Conservation (phyloP, 2,113 vertebrate genomes). For the Danionella cerebrum region DNA sequence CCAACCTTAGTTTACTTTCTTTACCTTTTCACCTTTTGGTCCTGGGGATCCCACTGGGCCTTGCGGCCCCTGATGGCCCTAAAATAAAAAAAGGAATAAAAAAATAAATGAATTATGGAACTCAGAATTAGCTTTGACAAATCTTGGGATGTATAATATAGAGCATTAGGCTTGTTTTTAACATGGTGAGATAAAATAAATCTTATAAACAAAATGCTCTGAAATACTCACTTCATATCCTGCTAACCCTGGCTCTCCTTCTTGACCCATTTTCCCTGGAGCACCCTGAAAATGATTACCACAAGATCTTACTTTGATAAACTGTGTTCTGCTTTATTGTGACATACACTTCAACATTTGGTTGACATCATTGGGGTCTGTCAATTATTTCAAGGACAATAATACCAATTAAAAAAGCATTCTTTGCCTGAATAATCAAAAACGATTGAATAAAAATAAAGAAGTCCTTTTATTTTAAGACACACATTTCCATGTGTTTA, state of each 20-base stretch:
- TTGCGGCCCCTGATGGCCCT: slow-evolving; percentile 80
- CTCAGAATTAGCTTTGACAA: neutral
- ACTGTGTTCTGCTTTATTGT: neutral
- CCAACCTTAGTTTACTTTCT: slow-evolving; percentile 11
- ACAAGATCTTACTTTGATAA: neutral
- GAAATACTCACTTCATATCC: slow-evolving; percentile 76
- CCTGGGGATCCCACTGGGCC: slow-evolving; percentile 81
- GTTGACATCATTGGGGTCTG: too few species aligned
- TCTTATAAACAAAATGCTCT: neutral
- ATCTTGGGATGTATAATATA: too few species aligned
- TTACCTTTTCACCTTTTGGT: slow-evolving; percentile 90
- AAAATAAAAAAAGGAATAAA: slow-evolving; percentile 18
- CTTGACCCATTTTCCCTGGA: slow-evolving; percentile 82
- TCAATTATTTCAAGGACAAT: too few species aligned
- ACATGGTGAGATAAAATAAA: too few species aligned
- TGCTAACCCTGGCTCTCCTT: slow-evolving; percentile 77
- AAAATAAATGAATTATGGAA: neutral
- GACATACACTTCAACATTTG: too few species aligned
- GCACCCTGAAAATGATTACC: slow-evolving; percentile 66
- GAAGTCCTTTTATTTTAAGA: too few species aligned
- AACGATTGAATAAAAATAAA: too few species aligned
- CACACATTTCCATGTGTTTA: too few species aligned
- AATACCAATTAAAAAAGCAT: too few species aligned
- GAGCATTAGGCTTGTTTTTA: too few species aligned
- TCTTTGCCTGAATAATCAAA: too few species aligned